Percentiles rank a stretch among this genome's conserved stretches.
phyloP scores from a whole-genome alignment of 2,113 vertebrate genomes.

The Misgurnus anguillicaudatus region DNA sequence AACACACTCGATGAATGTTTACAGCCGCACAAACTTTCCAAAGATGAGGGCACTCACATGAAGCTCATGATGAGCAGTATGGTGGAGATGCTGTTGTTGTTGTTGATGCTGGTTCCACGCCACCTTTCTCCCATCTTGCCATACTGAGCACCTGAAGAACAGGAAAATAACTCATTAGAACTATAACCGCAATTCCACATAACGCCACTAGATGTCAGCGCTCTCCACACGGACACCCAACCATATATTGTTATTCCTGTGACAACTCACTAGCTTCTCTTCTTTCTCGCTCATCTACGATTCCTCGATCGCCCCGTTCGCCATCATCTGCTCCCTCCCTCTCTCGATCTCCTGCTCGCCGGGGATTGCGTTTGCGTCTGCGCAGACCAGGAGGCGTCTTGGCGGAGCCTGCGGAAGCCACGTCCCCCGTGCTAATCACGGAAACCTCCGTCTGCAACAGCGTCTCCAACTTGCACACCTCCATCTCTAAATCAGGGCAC shows the following conservation, averaged over 20 bases:
- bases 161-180: not conserved
- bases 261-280: conserved; percentile 65
- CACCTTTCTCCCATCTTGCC: conserved; percentile 67
- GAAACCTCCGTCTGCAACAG: conserved; percentile 80
- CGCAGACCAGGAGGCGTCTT: conserved; percentile 75
- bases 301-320: conserved; percentile 68
- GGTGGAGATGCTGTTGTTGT: conserved; percentile 72
- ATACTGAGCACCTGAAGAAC: conserved; percentile 62
- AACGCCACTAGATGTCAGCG: conserved; percentile 51
- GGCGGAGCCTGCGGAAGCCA: conserved; percentile 66
- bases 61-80: conserved; percentile 87
- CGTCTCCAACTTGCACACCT: conserved; percentile 84
- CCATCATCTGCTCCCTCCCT: conserved; percentile 56
- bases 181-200: not conserved
- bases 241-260: no score
- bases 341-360: conserved; percentile 76
- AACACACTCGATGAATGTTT: not conserved
- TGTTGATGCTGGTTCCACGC: conserved; percentile 59
- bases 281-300: conserved; percentile 62
- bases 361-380: conserved; percentile 81
- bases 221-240: not conserved
- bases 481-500: conserved; percentile 70
- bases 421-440: conserved; percentile 77
- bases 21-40: not conserved
- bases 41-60: conserved; percentile 76